These are phyloP conservation scores for Drosophila neutralis DNA, from an alignment of 2,888 invertebrate genomes.

Conservation along the genomic window DNA sequence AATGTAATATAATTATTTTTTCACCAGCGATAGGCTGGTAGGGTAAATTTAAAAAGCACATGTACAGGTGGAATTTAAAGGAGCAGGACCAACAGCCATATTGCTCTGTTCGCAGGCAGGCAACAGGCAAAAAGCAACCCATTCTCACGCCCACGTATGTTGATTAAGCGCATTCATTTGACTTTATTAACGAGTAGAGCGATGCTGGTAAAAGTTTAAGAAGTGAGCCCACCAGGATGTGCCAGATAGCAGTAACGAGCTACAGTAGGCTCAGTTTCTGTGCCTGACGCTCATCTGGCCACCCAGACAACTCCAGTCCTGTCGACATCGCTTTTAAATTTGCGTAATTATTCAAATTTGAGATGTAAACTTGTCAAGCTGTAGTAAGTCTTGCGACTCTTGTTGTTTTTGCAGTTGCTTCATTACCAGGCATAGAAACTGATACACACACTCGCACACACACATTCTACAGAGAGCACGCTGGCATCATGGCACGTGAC, in stretches of 20 bases:
- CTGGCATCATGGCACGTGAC: slow-evolving; percentile 69
- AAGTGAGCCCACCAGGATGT: slow-evolving; percentile 20
- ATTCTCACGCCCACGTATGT: slow-evolving; percentile 52
- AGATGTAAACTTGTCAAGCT: slow-evolving; percentile 50
- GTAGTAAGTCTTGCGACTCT: slow-evolving; percentile 11
- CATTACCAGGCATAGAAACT: slow-evolving; percentile 42
- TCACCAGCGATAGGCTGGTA: slow-evolving; percentile 13
- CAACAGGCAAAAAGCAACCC: background rate
- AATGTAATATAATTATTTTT: slow-evolving; percentile 69
- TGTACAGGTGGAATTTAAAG: slow-evolving; percentile 37
- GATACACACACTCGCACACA: slow-evolving; percentile 4
- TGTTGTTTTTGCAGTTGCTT: slow-evolving; percentile 26
- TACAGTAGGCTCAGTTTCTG: slow-evolving; percentile 26
- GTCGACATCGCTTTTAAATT: slow-evolving; percentile 51
- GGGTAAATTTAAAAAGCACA: slow-evolving; percentile 46
- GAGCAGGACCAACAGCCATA: slow-evolving; percentile 15
- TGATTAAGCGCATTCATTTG: slow-evolving; percentile 80
- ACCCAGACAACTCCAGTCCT: slow-evolving; percentile 30
- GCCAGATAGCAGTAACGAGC: slow-evolving; percentile 24
- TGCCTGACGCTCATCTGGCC: slow-evolving; percentile 33
- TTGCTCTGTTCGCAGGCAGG: slow-evolving; percentile 13
- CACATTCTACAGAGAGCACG: slow-evolving; percentile 25
- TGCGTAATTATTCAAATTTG: slow-evolving; percentile 72
- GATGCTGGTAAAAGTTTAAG: slow-evolving; percentile 51
- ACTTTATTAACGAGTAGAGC: slow-evolving; percentile 68